These are phyloP conservation scores for Doryteuthis pealeii DNA, from an alignment of 1,140 invertebrate species.

Conservation along the genomic window DNA sequence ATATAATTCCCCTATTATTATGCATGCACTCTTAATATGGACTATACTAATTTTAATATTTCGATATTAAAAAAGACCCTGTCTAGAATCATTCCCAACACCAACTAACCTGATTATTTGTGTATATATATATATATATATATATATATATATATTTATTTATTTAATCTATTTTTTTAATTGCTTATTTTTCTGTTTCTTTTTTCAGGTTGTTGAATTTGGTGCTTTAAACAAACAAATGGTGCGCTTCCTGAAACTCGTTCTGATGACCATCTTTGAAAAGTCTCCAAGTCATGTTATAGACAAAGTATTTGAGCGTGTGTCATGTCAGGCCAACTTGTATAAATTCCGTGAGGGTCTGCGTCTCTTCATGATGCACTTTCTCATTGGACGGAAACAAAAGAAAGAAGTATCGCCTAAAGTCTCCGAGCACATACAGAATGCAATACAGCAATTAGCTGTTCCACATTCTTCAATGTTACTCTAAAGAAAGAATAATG, in stretches of 20 bases:
- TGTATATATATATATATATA: no score
- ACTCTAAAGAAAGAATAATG: no score
- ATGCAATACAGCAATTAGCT: neutral
- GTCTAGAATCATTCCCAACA: no score
- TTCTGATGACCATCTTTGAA: slow-evolving; percentile 70
- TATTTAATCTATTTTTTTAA: no score
- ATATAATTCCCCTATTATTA: no score
- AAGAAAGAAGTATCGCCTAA: slow-evolving; percentile 20
- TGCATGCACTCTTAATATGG: no score
- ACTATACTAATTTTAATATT: no score
- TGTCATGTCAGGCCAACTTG: slow-evolving; percentile 69
- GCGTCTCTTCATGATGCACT: slow-evolving; percentile 77
- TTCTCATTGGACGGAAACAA: slow-evolving; percentile 67
- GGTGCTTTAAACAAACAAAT: slow-evolving; percentile 73
- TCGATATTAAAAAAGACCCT: no score
- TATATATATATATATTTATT: no score
- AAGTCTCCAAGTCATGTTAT: slow-evolving; percentile 66
- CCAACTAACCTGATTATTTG: no score
- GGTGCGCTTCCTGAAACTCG: slow-evolving; percentile 72
- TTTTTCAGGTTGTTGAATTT: slow-evolving; percentile 74
- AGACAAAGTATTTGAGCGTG: slow-evolving; percentile 69
- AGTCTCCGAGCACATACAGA: slow-evolving; percentile 13
- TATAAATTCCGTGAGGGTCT: slow-evolving; percentile 76
- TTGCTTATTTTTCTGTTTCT: no score
- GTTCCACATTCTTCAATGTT: neutral